Evolutionary conservation across 2,113 vertebrate genomes (phyloP).

Genomic region (Centropus bengalensis): DNA sequence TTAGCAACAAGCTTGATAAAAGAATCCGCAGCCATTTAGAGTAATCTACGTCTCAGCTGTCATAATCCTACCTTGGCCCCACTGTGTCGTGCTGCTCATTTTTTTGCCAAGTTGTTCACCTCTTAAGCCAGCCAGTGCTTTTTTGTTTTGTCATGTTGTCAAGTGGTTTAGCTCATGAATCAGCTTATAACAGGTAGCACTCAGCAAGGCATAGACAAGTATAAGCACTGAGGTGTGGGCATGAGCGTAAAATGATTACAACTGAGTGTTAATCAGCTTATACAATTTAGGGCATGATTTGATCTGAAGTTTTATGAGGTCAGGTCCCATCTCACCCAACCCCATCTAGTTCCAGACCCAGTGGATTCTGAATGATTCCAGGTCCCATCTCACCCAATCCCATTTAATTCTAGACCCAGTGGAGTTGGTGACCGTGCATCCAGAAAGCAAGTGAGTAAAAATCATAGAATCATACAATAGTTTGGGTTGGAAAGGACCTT

Average conservation of each 20-base stretch:
- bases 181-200: not conserved
- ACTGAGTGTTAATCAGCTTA: not conserved
- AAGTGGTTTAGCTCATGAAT: not conserved
- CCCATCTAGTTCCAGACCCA: not conserved
- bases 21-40: not conserved
- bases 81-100: not conserved
- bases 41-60: not conserved
- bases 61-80: not conserved
- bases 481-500: not conserved
- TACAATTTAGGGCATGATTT: not conserved
- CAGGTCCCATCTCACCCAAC: not conserved
- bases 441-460: not conserved
- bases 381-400: not conserved
- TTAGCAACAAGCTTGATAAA: not conserved
- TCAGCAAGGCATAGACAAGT: not conserved
- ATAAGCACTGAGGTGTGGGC: not conserved
- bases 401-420: not conserved
- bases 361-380: not conserved
- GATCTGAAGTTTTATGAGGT: not conserved
- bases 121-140: not conserved
- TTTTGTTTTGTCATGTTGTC: not conserved
- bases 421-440: not conserved
- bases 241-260: not conserved
- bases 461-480: not conserved
- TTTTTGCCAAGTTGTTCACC: not conserved